Evolutionary conservation across 2,888 invertebrate species (phyloP), one percentile per base, ranked within the genome.

Genomic region (Tryphoninae sp.): DNA sequence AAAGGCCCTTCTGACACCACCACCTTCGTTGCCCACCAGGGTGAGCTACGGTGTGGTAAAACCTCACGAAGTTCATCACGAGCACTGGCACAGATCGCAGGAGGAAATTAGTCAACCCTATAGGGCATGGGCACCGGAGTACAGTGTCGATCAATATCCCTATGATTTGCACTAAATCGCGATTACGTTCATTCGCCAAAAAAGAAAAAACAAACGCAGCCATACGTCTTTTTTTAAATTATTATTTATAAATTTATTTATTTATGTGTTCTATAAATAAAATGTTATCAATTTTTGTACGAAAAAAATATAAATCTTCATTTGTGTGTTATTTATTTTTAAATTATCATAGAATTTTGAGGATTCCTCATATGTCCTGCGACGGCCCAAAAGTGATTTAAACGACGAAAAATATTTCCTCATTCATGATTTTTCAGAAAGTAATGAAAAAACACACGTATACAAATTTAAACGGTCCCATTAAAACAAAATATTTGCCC

Each of bases 31-130:
- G 22, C 89, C 90, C n/a, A 84, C 92, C 3, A 87, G 91, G 40
- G 88, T 92, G 2, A 89, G 88, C 68, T 91, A 90, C 33, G 91
- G 90, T 4, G 84, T 92, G 22, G 87, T 90, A 7, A 91, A 89
- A 55, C 92, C 92, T 0, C 89, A 89, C 75, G 90, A 91, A 6
- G 83, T 90, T 55, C 90, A 91, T 79, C 91, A 91, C 49, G 91
- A 92, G 4, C 90, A 91, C 71, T 92, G 91, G 91, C 92, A 92
- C 85, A 88, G 91, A 75, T 91, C 91, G 2, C 91, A 91, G 76
- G 91, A 91, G 26, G 90, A 91, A 61, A 75, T 89, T 8, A 88
- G 87, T 55, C 88, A 89, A 65, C 92, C 91, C 16, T 92, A 91
- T 86, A 89, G 86, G 74, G 90, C 86, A 2, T 91, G 91, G 91